Base-by-base conservation (phyloP, 2,888 invertebrate species). In the Aricia artaxerxes region DNA sequence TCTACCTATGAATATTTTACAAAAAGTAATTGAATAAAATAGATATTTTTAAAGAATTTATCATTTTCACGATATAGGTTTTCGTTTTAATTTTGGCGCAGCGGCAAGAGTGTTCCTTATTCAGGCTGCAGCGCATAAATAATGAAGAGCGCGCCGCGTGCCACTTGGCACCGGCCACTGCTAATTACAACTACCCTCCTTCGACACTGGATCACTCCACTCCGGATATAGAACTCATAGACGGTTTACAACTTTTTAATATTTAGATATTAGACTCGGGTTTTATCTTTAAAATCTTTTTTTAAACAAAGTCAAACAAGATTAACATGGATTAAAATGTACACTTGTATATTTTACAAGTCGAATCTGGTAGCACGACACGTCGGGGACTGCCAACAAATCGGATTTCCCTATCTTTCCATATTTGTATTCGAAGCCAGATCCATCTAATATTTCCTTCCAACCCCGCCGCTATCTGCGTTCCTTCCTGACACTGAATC, bases 401-500 rank as follows among this genome's bases (percentile, higher is more conserved):
- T 93, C 92, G 87, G 92, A 94, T 94, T 94, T 93, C 89, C 93
- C 92, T 93, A 92, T 94, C 92, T 91, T 90, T 88, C 92, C 91
- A 92, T 93, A 94, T 94, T 93, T 94, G 93, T 94, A 94, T 93
- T 93, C 93, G 91, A 90, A 90, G 87, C 92, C 90, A 90, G 92
- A 93, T 93, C 91, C 91, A 88, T 93, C 93, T 93, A 92, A 94
- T 93, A 93, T 93, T 93, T 93, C 92, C 93, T 92, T 91, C 92
- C 92, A 91, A 90, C 91, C 92, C 90, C 89, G 87, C 89, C 89
- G 91, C 91, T 93, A 93, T 92, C 92, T 91, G 88, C 92, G 92
- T 92, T 92, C 92, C 90, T 93, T 91, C 92, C 93, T 94, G 92
- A 92, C 93, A 93, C 93, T 92, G 93, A 93, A 94, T 94, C 94